Percentiles rank a stretch among this genome's conserved stretches.
Conservation (phyloP, 2,888 invertebrate species). For the Tipula vernalis region DNA sequence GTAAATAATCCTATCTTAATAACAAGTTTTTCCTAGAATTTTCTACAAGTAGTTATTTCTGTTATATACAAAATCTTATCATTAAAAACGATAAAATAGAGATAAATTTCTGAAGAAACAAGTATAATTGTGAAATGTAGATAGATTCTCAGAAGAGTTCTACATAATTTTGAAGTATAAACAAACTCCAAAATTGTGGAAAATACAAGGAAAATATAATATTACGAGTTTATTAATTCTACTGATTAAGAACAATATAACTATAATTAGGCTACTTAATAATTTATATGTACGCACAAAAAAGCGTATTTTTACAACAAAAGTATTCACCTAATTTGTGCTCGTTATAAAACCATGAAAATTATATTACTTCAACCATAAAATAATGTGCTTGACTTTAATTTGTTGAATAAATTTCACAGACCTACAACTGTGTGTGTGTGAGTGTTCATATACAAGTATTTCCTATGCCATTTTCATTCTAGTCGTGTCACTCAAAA, state of each 20-base stretch:
- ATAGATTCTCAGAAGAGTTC: background rate
- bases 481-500: background rate
- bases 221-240: background rate
- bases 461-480: background rate
- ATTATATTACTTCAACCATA: background rate
- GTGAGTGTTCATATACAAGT: no score
- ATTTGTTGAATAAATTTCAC: background rate
- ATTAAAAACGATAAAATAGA: background rate
- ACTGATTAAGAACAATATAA: background rate
- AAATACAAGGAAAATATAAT: background rate
- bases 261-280: background rate
- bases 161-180: background rate
- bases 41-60: background rate
- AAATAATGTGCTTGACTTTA: background rate
- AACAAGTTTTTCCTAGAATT: background rate
- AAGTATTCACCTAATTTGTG: background rate
- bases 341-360: background rate
- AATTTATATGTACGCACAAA: background rate
- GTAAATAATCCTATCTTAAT: background rate
- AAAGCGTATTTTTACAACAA: background rate
- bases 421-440: background rate
- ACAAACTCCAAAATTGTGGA: background rate
- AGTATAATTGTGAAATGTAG: background rate
- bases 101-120: background rate
- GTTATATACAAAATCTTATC: background rate